These are phyloP conservation scores for Pygoscelis antarcticus DNA, from an alignment of 2,113 vertebrate species.

Conservation along the genomic window DNA sequence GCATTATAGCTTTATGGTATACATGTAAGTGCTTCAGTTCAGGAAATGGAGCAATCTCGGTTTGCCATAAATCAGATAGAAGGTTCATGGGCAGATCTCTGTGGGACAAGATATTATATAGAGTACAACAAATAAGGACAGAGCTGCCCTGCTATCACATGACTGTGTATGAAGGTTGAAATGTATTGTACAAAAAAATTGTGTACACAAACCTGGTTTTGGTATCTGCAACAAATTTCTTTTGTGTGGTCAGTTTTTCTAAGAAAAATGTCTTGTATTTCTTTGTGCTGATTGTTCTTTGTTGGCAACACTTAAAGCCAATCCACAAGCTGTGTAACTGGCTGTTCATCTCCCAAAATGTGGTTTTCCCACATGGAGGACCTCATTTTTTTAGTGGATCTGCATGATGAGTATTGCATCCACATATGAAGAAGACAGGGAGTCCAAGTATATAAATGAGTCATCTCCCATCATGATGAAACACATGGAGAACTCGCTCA, in stretches of 20 bases:
- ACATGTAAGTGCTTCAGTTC: not conserved
- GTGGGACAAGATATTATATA: not conserved
- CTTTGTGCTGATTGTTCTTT: not conserved
- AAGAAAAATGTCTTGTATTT: not conserved
- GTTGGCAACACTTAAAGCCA: not conserved
- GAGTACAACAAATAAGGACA: not conserved
- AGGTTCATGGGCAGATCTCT: not conserved
- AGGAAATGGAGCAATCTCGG: not conserved
- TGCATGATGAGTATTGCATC: not conserved
- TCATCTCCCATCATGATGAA: not conserved
- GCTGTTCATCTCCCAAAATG: not conserved
- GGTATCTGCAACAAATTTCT: not conserved
- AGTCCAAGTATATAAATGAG: not conserved
- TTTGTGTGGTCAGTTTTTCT: not conserved
- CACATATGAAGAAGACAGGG: not conserved
- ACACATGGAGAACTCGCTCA: not conserved
- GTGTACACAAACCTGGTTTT: not conserved
- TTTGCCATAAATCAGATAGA: not conserved
- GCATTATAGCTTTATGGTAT: not conserved
- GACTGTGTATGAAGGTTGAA: not conserved
- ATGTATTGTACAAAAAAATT: not conserved
- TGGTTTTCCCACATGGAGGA: not conserved
- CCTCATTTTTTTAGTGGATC: not conserved
- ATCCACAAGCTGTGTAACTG: not conserved
- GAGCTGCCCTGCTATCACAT: not conserved